Evolutionary conservation across 2,797 vertebrate species (phyloP), one percentile per base, ranked within the genome.

Genomic region (Anas georgica): DNA sequence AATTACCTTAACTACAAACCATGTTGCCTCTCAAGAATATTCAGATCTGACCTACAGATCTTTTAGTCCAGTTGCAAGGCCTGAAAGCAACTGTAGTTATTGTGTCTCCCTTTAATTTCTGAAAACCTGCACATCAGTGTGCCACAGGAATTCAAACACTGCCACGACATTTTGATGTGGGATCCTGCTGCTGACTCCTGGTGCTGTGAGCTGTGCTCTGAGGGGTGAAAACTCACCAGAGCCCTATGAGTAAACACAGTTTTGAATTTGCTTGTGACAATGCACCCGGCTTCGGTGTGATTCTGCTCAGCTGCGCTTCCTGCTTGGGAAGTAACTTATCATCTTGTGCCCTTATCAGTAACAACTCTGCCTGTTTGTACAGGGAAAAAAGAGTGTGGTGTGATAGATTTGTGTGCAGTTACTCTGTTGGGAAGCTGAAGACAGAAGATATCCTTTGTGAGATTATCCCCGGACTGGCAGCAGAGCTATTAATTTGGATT

Each of bases 181-280:
- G 39, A 60, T 81, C 81, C 29, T 43, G 82, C 80, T 84, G 50
- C 56, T 26, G n/a, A 83, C 90, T 93, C 62, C 75, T 26, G 62
- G 56, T 74, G 60, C 9, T 0, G 3, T 46, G 83, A 91, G 31
- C 68, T 69, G 66, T 50, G 43, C n/a, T 86, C n/a, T 66, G 46
- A 25, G 54, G 6, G 17, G 14, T 28, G 5, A 12, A 16, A 60
- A 73, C 75, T 90, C 83, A 62, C 31, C 72, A 52, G 54, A 72
- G 72, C 21, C 41, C 83, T 95, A 69, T 93, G 79, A 91, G 77
- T 89, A 85, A 94, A 87, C 41, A 28, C 66, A 94, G 78, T 23
- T 77, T 1, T n/a, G 84, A 75, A 64, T 46, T 46, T 21, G 20
- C 45, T 46, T 46, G 45, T 46, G 45, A 46, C 45, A 46, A 46